These are phyloP conservation scores for Silvanus unidentatus DNA, from an alignment of 2,888 invertebrate genomes.

Conservation along the genomic window DNA sequence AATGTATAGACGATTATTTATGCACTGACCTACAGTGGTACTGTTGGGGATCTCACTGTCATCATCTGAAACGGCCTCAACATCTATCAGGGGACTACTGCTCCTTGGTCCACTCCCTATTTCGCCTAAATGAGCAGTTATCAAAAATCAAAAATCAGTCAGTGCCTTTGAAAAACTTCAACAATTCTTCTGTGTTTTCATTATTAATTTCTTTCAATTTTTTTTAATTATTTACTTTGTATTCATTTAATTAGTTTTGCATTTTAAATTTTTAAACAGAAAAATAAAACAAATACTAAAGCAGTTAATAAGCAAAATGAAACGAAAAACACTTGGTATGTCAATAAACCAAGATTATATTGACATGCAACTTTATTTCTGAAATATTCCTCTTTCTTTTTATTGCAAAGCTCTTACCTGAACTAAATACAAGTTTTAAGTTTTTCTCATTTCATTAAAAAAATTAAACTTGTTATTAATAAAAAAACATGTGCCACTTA, in stretches of 20 bases:
- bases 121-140: conserved; percentile 51
- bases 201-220: conserved; percentile 6
- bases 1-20: not conserved
- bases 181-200: conserved; percentile 4
- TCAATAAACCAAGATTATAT: conserved; percentile 16
- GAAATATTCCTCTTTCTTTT: conserved; percentile 15
- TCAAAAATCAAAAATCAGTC: conserved; percentile 23
- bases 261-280: not conserved
- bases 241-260: not conserved
- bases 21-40: conserved; percentile 57
- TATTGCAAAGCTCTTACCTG: conserved; percentile 5
- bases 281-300: conserved; percentile 7
- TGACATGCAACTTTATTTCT: conserved; percentile 14
- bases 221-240: conserved; percentile 5
- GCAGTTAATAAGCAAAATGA: conserved; percentile 24
- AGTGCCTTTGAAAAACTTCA: conserved; percentile 12
- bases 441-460: too few species aligned
- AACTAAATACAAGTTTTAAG: conserved; percentile 1
- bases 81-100: conserved; percentile 62
- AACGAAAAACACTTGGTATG: conserved; percentile 20
- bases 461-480: too few species aligned
- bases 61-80: conserved; percentile 59
- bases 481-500: too few species aligned
- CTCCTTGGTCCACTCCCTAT: conserved; percentile 55
- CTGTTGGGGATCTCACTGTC: conserved; percentile 48